A percentile compares a stretch with the other conserved stretches of the same genome.
These are phyloP conservation scores for Enhydra lutris DNA, from an alignment of 2,113 vertebrate genomes.

Conservation along the genomic window DNA sequence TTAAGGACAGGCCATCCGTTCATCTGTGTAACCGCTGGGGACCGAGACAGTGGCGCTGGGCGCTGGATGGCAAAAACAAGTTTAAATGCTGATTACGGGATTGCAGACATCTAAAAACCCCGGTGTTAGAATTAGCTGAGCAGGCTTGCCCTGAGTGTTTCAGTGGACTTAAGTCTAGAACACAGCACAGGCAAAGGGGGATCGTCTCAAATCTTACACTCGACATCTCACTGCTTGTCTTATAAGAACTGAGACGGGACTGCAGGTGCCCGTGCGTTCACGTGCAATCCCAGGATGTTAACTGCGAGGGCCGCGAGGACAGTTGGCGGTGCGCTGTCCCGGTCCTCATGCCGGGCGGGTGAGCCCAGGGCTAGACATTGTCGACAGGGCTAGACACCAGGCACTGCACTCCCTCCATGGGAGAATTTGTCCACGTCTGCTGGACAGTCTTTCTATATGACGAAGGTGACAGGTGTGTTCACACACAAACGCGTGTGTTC, in stretches of 20 bases:
- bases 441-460: fast-evolving
- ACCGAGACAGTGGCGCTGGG: fast-evolving
- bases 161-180: neutral
- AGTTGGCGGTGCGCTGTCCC: fast-evolving
- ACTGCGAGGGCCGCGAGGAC: fast-evolving
- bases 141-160: neutral
- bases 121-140: neutral
- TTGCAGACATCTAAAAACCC: neutral
- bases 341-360: no score
- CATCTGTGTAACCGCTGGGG: neutral
- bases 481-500: neutral
- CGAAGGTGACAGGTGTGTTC: fast-evolving
- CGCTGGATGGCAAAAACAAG: neutral
- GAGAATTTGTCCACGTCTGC: fast-evolving
- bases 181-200: neutral
- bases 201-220: neutral
- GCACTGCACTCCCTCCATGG: no score
- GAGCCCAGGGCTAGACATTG: neutral
- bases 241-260: neutral
- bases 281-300: fast-evolving
- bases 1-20: neutral
- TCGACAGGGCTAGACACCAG: fast-evolving
- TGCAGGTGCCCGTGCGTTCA: fast-evolving
- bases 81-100: neutral
- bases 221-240: neutral